phyloP scores from a whole-genome alignment of 2,888 invertebrate genomes.

The Dilophus febrilis region DNA sequence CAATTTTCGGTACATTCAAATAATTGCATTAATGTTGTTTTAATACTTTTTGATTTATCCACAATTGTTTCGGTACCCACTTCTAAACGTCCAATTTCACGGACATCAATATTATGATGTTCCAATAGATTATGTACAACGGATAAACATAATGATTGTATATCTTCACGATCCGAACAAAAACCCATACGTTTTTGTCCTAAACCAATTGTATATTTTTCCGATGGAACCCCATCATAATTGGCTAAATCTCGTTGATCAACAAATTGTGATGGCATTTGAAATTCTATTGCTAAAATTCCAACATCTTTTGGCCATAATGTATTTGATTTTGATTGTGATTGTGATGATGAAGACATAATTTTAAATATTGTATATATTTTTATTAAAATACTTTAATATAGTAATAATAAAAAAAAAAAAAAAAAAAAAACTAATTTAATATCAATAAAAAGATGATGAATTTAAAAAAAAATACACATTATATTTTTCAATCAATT shows the following conservation, averaged over 20 bases:
- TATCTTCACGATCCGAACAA: constrained; percentile 91
- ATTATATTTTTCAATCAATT: too few species aligned
- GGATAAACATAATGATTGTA: constrained; percentile 87
- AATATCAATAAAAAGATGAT: too few species aligned
- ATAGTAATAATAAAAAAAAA: too few species aligned
- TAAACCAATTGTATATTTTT: constrained; percentile 92
- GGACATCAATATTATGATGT: constrained; percentile 53
- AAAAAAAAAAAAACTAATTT: too few species aligned
- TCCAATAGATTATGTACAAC: constrained; percentile 74
- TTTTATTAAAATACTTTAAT: too few species aligned
- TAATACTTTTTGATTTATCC: constrained; percentile 98
- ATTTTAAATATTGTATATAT: too few species aligned
- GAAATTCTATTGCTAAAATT: constrained; percentile 81
- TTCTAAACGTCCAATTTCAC: constrained; percentile 79
- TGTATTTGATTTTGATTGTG: too few species aligned
- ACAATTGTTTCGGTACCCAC: constrained; percentile 97
- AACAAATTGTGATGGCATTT: constrained; percentile 87
- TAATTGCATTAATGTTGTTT: constrained; percentile 90
- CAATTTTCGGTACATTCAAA: constrained; percentile 69
- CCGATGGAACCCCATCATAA: constrained; percentile 62
- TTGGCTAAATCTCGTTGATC: constrained; percentile 83
- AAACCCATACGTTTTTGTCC: constrained; percentile 95
- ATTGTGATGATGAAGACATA: too few species aligned
- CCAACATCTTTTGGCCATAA: constrained; percentile 76
- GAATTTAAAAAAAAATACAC: too few species aligned